These are phyloP conservation scores for Quadriops clusia DNA, from an alignment of 2,888 invertebrate species.

Conservation along the genomic window DNA sequence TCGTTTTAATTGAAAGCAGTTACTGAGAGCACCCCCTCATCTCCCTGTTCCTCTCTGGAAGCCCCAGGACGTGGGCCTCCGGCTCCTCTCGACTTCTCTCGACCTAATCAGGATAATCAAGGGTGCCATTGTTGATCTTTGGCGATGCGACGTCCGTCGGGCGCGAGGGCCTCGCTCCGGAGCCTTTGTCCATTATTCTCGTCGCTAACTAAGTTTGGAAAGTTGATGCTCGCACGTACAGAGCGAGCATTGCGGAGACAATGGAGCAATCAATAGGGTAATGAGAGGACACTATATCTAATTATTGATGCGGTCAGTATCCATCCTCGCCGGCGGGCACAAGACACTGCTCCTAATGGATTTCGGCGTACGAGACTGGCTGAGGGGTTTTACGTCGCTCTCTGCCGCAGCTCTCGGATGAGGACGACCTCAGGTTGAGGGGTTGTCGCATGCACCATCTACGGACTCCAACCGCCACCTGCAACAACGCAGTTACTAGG, in stretches of 20 bases:
- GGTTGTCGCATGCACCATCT: too few species aligned
- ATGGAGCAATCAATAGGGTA: conserved; percentile 41
- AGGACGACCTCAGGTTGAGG: too few species aligned
- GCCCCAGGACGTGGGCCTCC: too few species aligned
- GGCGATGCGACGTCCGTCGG: conserved; percentile 7
- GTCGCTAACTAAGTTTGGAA: conserved; percentile 32
- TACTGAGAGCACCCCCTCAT: too few species aligned
- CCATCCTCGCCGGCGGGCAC: conserved; percentile 26
- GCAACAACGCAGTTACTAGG: too few species aligned
- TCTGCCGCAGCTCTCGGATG: too few species aligned
- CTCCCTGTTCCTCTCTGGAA: too few species aligned
- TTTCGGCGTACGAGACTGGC: too few species aligned
- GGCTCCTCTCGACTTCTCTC: too few species aligned
- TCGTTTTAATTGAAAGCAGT: too few species aligned
- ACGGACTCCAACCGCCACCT: too few species aligned
- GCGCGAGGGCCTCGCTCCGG: conserved; percentile 16
- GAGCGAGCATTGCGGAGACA: conserved; percentile 26
- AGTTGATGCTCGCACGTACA: conserved; percentile 30
- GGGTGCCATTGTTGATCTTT: conserved; percentile 5
- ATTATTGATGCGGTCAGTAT: conserved; percentile 35
- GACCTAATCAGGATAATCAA: conserved; percentile 11
- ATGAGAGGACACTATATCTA: conserved; percentile 40
- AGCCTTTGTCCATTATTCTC: conserved; percentile 32
- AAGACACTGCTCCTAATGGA: conserved; percentile 20
- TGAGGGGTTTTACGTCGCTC: too few species aligned